phyloP scores from a whole-genome alignment of 2,888 invertebrate species.

The Eristalis pertinax region DNA sequence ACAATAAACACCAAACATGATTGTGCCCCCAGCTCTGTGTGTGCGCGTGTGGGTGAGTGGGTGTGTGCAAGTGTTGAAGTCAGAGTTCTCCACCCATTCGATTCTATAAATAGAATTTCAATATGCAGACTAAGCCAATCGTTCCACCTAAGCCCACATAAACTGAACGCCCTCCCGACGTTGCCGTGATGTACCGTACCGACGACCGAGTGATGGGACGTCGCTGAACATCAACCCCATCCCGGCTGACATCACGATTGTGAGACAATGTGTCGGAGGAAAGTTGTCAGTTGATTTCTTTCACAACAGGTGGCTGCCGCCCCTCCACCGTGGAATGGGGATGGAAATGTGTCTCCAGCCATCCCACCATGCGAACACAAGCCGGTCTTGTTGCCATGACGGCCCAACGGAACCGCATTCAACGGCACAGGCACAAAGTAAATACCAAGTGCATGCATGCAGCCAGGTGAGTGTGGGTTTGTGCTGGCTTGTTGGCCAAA shows the following conservation, averaged over 20 bases:
- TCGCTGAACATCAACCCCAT: not conserved
- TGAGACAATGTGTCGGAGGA: constrained; percentile 62
- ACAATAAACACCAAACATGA: constrained; percentile 34
- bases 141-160: constrained; percentile 26
- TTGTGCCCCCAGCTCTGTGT: not conserved
- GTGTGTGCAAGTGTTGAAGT: not conserved
- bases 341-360: constrained; percentile 2
- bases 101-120: constrained; percentile 67
- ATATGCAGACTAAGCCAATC: constrained; percentile 56
- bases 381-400: constrained; percentile 12
- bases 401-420: constrained; percentile 34
- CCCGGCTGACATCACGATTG: constrained; percentile 33
- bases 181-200: constrained; percentile 14
- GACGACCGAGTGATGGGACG: not conserved
- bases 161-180: not conserved
- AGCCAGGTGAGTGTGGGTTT: constrained; percentile 25
- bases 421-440: constrained; percentile 12
- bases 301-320: constrained; percentile 69
- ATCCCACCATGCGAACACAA: not conserved
- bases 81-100: constrained; percentile 39
- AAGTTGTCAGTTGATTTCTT: constrained; percentile 63
- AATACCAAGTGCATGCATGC: constrained; percentile 31
- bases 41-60: not conserved
- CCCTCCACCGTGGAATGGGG: not conserved
- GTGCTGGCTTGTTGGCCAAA: not conserved